Evolutionary conservation across 1,140 invertebrate species (phyloP).

Genomic region (Papilio machaon): DNA sequence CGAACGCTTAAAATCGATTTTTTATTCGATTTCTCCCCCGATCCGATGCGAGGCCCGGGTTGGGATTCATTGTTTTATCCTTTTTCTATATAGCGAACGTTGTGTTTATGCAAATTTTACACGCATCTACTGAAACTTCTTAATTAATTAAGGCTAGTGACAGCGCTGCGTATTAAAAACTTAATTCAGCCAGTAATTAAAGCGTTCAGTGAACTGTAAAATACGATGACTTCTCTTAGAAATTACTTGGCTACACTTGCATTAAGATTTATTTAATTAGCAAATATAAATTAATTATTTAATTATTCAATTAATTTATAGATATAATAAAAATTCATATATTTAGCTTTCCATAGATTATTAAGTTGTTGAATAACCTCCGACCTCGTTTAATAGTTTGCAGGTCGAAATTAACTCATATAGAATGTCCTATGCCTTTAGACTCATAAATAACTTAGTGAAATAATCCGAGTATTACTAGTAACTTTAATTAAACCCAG

Average conservation of each 20-base stretch:
- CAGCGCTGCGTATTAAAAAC: constrained; percentile 47
- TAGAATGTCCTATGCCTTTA: too few relatives aligned
- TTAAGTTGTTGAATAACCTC: too few relatives aligned
- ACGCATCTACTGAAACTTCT: constrained; percentile 78
- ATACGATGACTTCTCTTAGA: neutral
- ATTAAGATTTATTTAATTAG: constrained; percentile 7
- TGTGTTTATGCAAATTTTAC: constrained; percentile 81
- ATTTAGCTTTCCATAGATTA: too few relatives aligned
- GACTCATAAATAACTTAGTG: too few relatives aligned
- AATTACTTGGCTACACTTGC: neutral
- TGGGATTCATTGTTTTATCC: constrained; percentile 67
- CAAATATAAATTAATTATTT: neutral
- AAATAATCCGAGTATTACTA: too few relatives aligned
- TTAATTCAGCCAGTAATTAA: constrained; percentile 32
- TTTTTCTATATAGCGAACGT: constrained; percentile 73
- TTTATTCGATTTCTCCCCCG: constrained; percentile 71
- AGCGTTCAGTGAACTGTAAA: constrained; percentile 20
- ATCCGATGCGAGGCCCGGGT: constrained; percentile 68
- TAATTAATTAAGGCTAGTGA: constrained; percentile 75
- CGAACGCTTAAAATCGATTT: constrained; percentile 81
- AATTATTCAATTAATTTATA: neutral
- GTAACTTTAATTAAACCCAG: too few relatives aligned
- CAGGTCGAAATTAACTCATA: too few relatives aligned
- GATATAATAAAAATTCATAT: neutral
- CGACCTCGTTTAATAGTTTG: too few relatives aligned